Percentiles rank a stretch among this genome's conserved stretches.
These are phyloP conservation scores for Polypterus bichir DNA, from an alignment of 2,113 vertebrate species.

Conservation along the genomic window DNA sequence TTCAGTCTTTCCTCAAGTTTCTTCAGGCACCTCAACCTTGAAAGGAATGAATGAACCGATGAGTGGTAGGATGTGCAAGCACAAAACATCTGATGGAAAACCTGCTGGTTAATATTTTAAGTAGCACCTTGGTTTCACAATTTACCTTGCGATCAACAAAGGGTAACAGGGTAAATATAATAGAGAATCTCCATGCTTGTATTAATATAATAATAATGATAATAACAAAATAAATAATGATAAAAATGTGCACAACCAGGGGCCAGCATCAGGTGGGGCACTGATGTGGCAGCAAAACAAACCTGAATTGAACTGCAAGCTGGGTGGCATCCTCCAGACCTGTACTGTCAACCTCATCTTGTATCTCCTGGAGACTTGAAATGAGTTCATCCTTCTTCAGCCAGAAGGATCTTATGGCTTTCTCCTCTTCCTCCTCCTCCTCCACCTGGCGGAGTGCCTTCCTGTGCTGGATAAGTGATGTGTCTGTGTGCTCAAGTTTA, in stretches of 20 bases:
- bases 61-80: too few relatives aligned
- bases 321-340: slow-evolving; percentile 74
- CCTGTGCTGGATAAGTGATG: slow-evolving; percentile 28
- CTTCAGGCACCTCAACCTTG: slow-evolving; percentile 63
- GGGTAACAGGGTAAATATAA: too few relatives aligned
- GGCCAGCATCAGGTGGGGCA: too few relatives aligned
- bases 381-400: slow-evolving; percentile 49
- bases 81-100: too few relatives aligned
- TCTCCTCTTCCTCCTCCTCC: background rate
- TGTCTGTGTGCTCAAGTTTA: slow-evolving; percentile 25
- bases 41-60: too few relatives aligned
- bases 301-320: slow-evolving; percentile 80
- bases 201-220: too few relatives aligned
- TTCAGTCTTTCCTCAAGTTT: slow-evolving; percentile 64
- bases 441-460: slow-evolving; percentile 35
- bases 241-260: background rate
- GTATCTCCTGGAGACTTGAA: slow-evolving; percentile 60
- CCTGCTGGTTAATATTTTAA: too few relatives aligned
- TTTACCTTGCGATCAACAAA: too few relatives aligned
- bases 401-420: slow-evolving; percentile 29
- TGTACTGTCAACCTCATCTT: slow-evolving; percentile 43
- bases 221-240: background rate
- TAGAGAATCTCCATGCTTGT: too few relatives aligned
- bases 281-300: background rate
- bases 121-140: too few relatives aligned